These are phyloP conservation scores for Lates calcarifer DNA, from an alignment of 2,113 vertebrate genomes.

Conservation along the genomic window DNA sequence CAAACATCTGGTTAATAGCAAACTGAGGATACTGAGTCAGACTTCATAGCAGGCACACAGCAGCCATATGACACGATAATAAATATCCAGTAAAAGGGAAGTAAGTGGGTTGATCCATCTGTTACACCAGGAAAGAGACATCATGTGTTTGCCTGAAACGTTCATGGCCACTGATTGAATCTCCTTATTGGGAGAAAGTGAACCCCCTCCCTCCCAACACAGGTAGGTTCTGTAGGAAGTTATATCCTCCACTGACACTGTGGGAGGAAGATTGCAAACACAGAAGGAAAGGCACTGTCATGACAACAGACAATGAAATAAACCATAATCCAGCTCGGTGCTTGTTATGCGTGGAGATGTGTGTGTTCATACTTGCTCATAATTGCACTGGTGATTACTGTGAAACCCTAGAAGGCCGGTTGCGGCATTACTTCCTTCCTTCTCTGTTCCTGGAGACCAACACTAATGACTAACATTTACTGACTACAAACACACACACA, in stretches of 20 bases:
- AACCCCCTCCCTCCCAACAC: background rate
- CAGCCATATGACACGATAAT: slow-evolving; percentile 28
- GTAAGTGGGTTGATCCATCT: slow-evolving; percentile 56
- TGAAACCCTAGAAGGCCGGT: slow-evolving; percentile 35
- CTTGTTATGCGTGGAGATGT: background rate
- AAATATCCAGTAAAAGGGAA: slow-evolving; percentile 43
- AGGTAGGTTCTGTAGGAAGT: background rate
- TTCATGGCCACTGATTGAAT: slow-evolving; percentile 3
- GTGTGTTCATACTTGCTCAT: slow-evolving; percentile 26
- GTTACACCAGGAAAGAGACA: slow-evolving; percentile 34
- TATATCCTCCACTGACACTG: slow-evolving; percentile 13
- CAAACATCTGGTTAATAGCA: slow-evolving; percentile 25
- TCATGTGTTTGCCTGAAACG: slow-evolving; percentile 29
- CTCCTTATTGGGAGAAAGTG: background rate
- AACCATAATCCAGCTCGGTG: slow-evolving; percentile 12
- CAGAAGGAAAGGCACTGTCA: slow-evolving; percentile 25
- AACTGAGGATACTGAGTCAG: slow-evolving; percentile 18
- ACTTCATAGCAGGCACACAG: background rate
- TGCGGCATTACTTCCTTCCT: slow-evolving; percentile 51
- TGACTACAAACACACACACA: slow-evolving; percentile 26
- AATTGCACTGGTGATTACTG: slow-evolving; percentile 38
- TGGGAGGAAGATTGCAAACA: slow-evolving; percentile 48
- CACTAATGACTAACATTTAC: slow-evolving; percentile 56
- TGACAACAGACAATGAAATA: slow-evolving; percentile 25
- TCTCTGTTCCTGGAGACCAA: slow-evolving; percentile 37